Evolutionary conservation across 2,888 invertebrate species (phyloP), one percentile per base, ranked within the genome.

Genomic region (Gisinianus flammeolus): DNA sequence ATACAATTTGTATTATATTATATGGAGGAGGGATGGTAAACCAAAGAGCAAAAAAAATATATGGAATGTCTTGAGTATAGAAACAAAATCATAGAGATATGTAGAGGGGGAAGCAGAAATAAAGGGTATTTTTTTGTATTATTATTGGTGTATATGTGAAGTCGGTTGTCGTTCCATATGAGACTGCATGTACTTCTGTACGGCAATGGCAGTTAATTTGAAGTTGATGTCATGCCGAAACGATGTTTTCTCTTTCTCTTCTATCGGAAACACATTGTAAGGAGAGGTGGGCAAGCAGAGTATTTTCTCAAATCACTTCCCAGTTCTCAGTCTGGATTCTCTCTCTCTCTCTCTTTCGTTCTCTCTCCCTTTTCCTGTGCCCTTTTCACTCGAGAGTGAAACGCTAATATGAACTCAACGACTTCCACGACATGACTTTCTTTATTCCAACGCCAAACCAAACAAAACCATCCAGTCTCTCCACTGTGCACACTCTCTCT

Each of bases 281-380:
- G 56, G 19, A 66, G 28, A 66, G 31, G 33, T 2, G 67, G 67
- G 35, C 19, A 35, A 33, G 67, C 12, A 26, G 24, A 12, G 8
- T n/a, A 5, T 22, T 67, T 67, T 67, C 67, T 67, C 31, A 67
- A 67, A 67, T 67, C 67, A 67, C 67, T 67, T 67, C 33, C 67
- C 31, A 12, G 10, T 56, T 22, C n/a, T 56, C 58, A n/a, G n/a
- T n/a, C 24, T 58, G n/a, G 2, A 10, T 58, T 58, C 22, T 1
- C 44, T 44, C 19, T 44, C 44, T 44, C 44, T 44, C 44, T 19
- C 44, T 44, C 44, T 2, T 44, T 44, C 19, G 16, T 44, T 2
- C 6, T 44, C 26, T 24, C 28, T 26, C 26, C n/a, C 2, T n/a
- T 22, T 1, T 58, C 16, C 56, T 19, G 31, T 16, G 66, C 31